These are phyloP conservation scores for Penelope pileata DNA, from an alignment of 2,113 vertebrate genomes.

Conservation along the genomic window DNA sequence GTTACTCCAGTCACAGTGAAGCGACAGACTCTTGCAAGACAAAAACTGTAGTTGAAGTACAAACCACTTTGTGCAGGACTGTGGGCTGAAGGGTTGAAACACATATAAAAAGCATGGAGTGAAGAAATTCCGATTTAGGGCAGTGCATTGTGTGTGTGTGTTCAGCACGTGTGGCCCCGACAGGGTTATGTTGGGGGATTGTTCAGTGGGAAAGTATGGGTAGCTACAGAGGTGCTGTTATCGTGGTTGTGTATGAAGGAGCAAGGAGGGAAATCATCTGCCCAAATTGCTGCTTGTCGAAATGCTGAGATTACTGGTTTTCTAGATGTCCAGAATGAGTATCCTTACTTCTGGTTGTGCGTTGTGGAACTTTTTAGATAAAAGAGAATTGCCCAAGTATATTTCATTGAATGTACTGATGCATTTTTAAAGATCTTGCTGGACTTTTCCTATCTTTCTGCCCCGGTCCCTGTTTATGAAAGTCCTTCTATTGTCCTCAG, in stretches of 20 bases:
- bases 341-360: background rate
- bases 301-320: background rate
- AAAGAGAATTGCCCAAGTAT: background rate
- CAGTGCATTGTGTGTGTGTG: background rate
- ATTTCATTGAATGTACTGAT: background rate
- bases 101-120: background rate
- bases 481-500: conserved; percentile 54
- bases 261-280: background rate
- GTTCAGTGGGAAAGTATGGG: background rate
- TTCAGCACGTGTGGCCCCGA: background rate
- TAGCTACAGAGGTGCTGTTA: background rate
- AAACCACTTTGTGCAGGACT: background rate
- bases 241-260: background rate
- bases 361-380: background rate
- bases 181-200: rapidly evolving
- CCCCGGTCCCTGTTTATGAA: conserved; percentile 29
- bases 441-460: background rate
- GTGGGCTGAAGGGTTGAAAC: background rate
- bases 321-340: background rate
- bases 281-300: background rate
- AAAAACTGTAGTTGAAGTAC: background rate
- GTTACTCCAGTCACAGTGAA: background rate
- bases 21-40: background rate
- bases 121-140: background rate
- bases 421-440: background rate